Evolutionary conservation across 2,888 invertebrate species (phyloP), one percentile per base, ranked within the genome.

Genomic region (Tetragonula carbonaria): DNA sequence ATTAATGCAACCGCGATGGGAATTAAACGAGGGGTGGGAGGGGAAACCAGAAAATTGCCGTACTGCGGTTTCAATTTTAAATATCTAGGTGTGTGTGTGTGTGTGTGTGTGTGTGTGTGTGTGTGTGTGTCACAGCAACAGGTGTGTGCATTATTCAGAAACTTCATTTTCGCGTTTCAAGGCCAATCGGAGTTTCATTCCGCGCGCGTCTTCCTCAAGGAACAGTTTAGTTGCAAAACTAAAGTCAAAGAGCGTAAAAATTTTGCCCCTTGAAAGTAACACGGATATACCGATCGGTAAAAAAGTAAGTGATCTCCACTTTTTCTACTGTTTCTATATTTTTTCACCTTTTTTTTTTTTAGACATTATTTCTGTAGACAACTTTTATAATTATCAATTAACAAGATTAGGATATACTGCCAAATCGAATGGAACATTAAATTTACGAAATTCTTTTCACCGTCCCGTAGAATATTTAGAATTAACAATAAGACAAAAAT

Each of bases 1-100:
- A 18, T 1, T 18, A 45, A 72, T 45, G 13, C 50, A 73, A 59
- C 18, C n/a, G 45, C 5, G 11, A 45, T 3, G 28, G 14, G 28
- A 18, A 62, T 72, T 57, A 50, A 59, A 28, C 13, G 8, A 18
- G 14, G 16, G 2, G 8, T 1, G 16, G 21, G 23, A n/a, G 16
- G 8, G 14, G 11, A n/a, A 14, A 14, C 50, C 50, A 14, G 21
- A 6, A 73, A 73, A 62, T 62, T 59, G 16, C 51, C 62, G 28
- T 16, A 16, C 33, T 14, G 51, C 4, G 63, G 33, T 63, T 63
- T 63, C 73, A 63, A 74, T 74, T 74, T 74, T 74, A 74, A 74
- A 74, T 38, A 63, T 63, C 28, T 28, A 23, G 28, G 14, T 53
- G 53, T 53, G 18, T 53, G 18, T 53, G 18, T 53, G 18, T 53